A percentile compares a stretch with the other conserved stretches of the same genome.
phyloP scores from a whole-genome alignment of 1,140 invertebrate genomes.

The Marisa cornuarietis region DNA sequence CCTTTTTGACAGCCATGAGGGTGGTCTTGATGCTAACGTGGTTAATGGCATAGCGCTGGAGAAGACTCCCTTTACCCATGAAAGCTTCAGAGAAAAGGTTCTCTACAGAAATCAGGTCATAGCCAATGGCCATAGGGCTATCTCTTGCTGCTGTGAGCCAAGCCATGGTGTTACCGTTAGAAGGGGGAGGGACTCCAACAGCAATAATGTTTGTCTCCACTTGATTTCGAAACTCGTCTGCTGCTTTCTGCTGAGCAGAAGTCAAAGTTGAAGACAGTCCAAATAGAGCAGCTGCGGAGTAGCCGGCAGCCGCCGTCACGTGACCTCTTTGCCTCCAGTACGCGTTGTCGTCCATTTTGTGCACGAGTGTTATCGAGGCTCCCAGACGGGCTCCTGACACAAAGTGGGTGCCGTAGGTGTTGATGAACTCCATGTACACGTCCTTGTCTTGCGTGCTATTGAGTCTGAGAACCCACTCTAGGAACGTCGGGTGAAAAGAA shows the following conservation, averaged over 20 bases:
- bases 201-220: neutral
- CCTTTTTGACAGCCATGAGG: neutral
- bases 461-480: neutral
- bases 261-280: too few species aligned
- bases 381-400: too few species aligned
- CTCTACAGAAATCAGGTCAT: neutral
- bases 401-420: neutral
- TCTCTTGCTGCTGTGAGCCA: too few species aligned
- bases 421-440: neutral
- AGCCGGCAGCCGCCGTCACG: too few species aligned
- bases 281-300: too few species aligned
- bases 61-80: neutral
- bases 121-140: neutral
- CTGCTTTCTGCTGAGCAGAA: neutral
- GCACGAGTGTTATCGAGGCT: neutral
- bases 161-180: too few species aligned
- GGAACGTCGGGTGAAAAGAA: neutral
- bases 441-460: neutral
- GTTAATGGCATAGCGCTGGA: neutral
- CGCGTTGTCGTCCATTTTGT: neutral
- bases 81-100: neutral
- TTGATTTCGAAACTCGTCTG: neutral
- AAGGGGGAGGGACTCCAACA: neutral
- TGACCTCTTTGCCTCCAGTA: neutral
- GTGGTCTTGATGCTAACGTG: neutral